Evolutionary conservation across 2,113 vertebrate species (phyloP).

Genomic region (Lycaon pictus): DNA sequence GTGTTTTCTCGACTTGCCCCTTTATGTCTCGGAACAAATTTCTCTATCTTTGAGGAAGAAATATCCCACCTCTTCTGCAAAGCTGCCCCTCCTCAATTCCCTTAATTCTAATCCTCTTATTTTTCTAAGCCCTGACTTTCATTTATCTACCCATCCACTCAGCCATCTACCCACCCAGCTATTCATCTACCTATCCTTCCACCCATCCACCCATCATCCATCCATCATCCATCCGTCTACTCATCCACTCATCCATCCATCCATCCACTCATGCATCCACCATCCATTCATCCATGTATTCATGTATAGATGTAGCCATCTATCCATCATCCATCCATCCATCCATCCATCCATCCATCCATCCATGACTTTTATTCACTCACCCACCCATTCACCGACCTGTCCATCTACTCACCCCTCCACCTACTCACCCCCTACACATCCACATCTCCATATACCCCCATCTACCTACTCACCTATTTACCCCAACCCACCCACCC

Average conservation of each 20-base stretch:
- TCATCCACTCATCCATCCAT: neutral
- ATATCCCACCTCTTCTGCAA: neutral
- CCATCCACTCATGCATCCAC: too few species aligned
- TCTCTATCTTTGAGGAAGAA: neutral
- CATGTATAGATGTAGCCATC: too few species aligned
- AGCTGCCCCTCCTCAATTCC: accelerated
- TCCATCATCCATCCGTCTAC: neutral
- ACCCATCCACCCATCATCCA: accelerated
- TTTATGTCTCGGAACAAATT: neutral
- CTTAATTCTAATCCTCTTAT: neutral
- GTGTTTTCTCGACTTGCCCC: neutral
- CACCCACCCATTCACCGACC: neutral
- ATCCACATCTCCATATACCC: neutral
- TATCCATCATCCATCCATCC: neutral
- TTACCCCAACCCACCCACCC: neutral
- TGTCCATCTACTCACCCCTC: neutral
- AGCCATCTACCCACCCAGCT: accelerated
- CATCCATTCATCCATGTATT: neutral
- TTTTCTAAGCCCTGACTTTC: neutral
- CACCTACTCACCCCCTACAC: neutral
- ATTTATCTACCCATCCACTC: neutral
- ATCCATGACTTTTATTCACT: too few species aligned
- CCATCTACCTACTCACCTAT: neutral
- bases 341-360: neutral
- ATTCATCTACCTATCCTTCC: accelerated